A percentile compares a stretch with the other conserved stretches of the same genome.
These are phyloP conservation scores for Fistularia tabacaria DNA, from an alignment of 2,797 vertebrate genomes.

Conservation along the genomic window DNA sequence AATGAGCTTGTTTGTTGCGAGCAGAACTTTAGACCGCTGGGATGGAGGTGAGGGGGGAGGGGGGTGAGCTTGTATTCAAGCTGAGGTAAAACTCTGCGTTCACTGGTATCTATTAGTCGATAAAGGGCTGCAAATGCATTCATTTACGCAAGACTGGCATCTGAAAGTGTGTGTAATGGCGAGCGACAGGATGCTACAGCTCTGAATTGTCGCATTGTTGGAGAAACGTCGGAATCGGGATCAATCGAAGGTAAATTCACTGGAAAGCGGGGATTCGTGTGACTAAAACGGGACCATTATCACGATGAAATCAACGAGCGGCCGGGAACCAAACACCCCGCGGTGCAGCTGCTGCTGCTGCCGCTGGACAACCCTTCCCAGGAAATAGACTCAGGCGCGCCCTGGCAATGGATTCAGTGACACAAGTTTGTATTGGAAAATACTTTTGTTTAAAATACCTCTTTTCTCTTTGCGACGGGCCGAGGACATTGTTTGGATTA, in stretches of 20 bases:
- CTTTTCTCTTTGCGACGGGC: too few relatives aligned
- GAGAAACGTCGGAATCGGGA: too few relatives aligned
- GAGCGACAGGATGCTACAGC: too few relatives aligned
- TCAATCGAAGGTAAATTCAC: too few relatives aligned
- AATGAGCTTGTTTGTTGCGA: slow-evolving; percentile 35
- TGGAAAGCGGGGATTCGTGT: too few relatives aligned
- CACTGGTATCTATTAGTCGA: too few relatives aligned
- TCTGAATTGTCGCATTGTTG: too few relatives aligned
- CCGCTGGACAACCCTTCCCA: slow-evolving; percentile 32
- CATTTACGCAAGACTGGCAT: too few relatives aligned
- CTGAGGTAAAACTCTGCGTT: slow-evolving; percentile 4
- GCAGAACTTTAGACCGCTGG: slow-evolving; percentile 33
- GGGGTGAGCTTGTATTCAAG: slow-evolving; percentile 10
- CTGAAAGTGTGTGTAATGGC: too few relatives aligned
- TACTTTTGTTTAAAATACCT: slow-evolving; percentile 22
- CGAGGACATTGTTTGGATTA: too few relatives aligned
- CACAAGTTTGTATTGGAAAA: slow-evolving; percentile 45
- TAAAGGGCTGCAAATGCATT: too few relatives aligned
- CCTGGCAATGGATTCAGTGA: slow-evolving; percentile 16
- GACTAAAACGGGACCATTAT: slow-evolving; percentile 17
- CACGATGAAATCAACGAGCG: slow-evolving; percentile 41
- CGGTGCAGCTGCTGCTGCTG: slow-evolving; percentile 31
- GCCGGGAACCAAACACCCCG: slow-evolving; percentile 2
- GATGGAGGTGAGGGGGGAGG: slow-evolving; percentile 8
- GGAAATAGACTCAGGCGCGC: slow-evolving; percentile 49